Evolutionary conservation across 2,888 invertebrate species (phyloP), one percentile per base, ranked within the genome.

Genomic region (Diplolepis rosae): DNA sequence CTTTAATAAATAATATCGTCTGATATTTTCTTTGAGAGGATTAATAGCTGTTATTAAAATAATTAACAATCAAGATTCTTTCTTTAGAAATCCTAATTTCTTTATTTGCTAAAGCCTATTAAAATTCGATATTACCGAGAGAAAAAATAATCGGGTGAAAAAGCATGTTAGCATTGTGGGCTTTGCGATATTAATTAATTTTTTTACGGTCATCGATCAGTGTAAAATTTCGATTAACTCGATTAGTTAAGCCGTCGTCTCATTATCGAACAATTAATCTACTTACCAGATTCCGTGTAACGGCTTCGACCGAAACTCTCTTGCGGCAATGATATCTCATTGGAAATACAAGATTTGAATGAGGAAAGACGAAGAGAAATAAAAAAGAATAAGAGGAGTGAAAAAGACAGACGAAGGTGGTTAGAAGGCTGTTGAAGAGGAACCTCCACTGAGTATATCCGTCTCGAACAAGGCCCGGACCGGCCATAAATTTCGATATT

Each of bases 401-500:
- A 70, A 70, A 65, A 22, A 42, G 51, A 22, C 27, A 54, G 54
- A 69, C 13, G 65, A 69, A 70, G 72, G 76, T 77, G 74, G 69
- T 66, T 75, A 72, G 70, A 71, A 74, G 78, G 76, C 77, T 39
- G 24, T 61, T 22, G 27, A 61, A 61, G 61, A 39, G 35, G 56
- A 56, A 22, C 22, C 7, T 24, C 22, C 30, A 32, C 50, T 52
- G 51, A 52, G 32, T 56, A 35, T 68, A 73, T 71, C 75, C 65
- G 73, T 72, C 78, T 73, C 28, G 79, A 80, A 77, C 78, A 77
- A 79, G 81, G 82, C 77, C 78, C 78, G 70, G 73, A 70, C 76
- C 69, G 80, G 85, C 80, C 86, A 87, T 88, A 88, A 88, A 88
- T 88, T 88, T 87, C 77, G 85, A 87, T 87, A 87, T 88, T 88